phyloP scores from a whole-genome alignment of 2,797 vertebrate genomes.

The Enteromius trimaculatus region DNA sequence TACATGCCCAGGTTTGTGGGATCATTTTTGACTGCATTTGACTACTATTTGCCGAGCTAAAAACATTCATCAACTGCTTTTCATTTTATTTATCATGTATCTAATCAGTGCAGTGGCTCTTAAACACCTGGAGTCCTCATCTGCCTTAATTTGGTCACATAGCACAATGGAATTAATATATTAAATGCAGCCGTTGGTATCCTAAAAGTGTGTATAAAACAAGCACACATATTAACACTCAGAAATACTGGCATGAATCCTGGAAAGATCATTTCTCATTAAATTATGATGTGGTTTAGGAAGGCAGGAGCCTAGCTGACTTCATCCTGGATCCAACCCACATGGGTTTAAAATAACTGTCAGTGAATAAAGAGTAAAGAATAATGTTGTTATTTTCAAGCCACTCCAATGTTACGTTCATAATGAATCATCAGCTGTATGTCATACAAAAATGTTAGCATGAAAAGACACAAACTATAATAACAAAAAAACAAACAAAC shows the following conservation, averaged over 20 bases:
- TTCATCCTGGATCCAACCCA: slow-evolving; percentile 26
- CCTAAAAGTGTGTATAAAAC: slow-evolving; percentile 17
- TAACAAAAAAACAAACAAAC: slow-evolving; percentile 1
- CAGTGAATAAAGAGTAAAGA: slow-evolving; percentile 7
- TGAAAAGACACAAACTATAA: background rate
- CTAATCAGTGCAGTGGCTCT: no score
- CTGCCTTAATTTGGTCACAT: no score
- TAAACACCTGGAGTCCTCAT: no score
- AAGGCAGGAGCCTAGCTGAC: slow-evolving; percentile 27
- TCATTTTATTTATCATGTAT: no score
- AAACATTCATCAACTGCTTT: no score
- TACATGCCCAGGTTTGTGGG: no score
- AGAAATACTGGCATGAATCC: slow-evolving; percentile 35
- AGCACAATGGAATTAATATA: no score
- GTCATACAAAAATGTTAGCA: slow-evolving; percentile 3
- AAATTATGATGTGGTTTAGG: slow-evolving; percentile 31
- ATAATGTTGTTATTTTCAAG: slow-evolving; percentile 14
- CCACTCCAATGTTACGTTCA: background rate
- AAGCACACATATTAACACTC: slow-evolving; percentile 25
- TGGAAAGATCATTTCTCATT: slow-evolving; percentile 27
- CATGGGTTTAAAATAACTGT: slow-evolving; percentile 33
- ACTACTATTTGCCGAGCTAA: no score
- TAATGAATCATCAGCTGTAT: slow-evolving; percentile 21
- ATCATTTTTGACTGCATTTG: no score
- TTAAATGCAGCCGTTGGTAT: background rate